Evolutionary conservation across 2,888 invertebrate species (phyloP).

Genomic region (Tetragonisca angustula): DNA sequence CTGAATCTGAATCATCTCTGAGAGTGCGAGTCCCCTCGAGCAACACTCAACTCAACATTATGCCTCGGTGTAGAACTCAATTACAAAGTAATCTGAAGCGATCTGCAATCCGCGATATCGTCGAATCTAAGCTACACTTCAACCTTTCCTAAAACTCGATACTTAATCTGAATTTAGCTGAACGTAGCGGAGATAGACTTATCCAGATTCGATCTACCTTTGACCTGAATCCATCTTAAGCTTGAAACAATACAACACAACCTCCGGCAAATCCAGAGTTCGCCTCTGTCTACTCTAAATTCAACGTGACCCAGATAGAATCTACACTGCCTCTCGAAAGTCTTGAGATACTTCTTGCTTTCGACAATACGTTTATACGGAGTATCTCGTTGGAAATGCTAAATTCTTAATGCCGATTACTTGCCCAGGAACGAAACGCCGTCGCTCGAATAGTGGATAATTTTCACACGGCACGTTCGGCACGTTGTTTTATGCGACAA

Average conservation of each 20-base stretch:
- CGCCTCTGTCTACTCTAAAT: neutral
- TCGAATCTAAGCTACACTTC: neutral
- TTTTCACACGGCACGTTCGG: too few relatives aligned
- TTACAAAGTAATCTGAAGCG: neutral
- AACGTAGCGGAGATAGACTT: neutral
- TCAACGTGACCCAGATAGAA: neutral
- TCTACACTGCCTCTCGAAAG: too few relatives aligned
- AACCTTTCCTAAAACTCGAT: neutral
- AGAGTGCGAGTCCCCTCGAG: too few relatives aligned
- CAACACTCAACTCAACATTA: neutral
- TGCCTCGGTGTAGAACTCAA: neutral
- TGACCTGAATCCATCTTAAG: neutral
- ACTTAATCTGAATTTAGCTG: neutral
- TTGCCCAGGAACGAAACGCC: too few relatives aligned
- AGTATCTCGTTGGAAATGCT: too few relatives aligned
- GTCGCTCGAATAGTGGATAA: too few relatives aligned
- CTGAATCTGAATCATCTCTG: too few relatives aligned
- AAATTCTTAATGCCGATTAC: too few relatives aligned
- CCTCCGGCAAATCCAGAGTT: neutral
- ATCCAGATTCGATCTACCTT: neutral
- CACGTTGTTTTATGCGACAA: too few relatives aligned
- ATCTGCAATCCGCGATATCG: too few relatives aligned
- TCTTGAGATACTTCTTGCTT: too few relatives aligned
- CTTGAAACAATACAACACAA: neutral
- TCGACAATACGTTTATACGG: too few relatives aligned